A percentile compares a stretch with the other conserved stretches of the same genome.
Conservation (phyloP, 2,113 vertebrate species). For the Phyllopteryx taeniolatus region DNA sequence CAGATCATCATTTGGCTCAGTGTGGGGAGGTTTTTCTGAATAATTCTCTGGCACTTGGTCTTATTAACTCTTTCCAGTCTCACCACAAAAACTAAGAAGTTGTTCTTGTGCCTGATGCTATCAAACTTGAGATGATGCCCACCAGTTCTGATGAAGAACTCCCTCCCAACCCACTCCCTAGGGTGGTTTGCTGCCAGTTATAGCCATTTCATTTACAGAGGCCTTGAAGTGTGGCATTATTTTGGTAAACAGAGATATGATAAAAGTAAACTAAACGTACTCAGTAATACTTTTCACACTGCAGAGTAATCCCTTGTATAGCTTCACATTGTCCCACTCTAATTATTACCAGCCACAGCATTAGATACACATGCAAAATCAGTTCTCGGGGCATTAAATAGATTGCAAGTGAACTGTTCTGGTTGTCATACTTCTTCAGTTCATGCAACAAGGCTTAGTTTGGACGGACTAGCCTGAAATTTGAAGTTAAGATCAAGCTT, state of each 20-base stretch:
- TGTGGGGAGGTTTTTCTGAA: conserved; percentile 3
- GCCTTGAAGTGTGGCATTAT: conserved; percentile 2
- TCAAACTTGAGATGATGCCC: conserved; percentile 17
- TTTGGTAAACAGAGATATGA: conserved; percentile 11
- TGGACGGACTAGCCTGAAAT: too few species aligned
- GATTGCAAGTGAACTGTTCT: too few species aligned
- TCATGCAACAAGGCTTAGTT: too few species aligned
- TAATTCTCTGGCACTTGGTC: conserved; percentile 1
- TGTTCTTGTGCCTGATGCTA: conserved; percentile 22
- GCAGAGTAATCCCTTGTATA: conserved; percentile 10
- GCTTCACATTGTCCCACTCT: not conserved
- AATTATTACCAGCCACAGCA: not conserved
- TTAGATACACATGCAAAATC: not conserved
- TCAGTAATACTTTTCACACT: not conserved
- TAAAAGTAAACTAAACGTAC: too few species aligned
- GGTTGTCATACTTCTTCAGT: too few species aligned
- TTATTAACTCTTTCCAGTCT: conserved; percentile 14
- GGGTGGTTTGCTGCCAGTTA: not conserved
- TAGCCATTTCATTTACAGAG: conserved; percentile 17
- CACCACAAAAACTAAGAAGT: conserved; percentile 24
- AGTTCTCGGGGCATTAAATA: too few species aligned
- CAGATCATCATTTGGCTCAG: conserved; percentile 16
- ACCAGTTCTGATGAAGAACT: conserved; percentile 12
- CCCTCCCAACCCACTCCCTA: conserved; percentile 10
- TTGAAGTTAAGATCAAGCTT: too few species aligned